These are phyloP conservation scores for Crotalus horridus DNA, from an alignment of 2,113 vertebrate genomes.

Conservation along the genomic window DNA sequence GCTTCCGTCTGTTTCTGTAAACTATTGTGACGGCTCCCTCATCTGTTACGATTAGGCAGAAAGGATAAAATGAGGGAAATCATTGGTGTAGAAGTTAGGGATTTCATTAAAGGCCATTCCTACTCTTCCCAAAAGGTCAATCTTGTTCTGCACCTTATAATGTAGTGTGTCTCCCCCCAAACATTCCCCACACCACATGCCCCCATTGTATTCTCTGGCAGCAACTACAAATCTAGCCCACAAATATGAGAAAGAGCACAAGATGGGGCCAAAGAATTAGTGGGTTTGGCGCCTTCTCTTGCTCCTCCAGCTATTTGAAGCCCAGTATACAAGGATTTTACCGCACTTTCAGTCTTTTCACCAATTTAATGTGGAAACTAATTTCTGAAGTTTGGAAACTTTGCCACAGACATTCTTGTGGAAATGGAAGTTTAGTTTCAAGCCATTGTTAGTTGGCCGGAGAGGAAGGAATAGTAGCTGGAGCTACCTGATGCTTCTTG, in stretches of 20 bases:
- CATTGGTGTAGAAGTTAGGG: neutral
- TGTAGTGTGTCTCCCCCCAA: neutral
- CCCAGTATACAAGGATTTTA: neutral
- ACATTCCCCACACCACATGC: neutral
- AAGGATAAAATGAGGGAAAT: neutral
- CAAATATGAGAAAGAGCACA: neutral
- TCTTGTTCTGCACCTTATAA: neutral
- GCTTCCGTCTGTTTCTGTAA: neutral
- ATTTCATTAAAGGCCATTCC: neutral
- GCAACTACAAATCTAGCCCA: neutral
- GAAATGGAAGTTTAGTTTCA: neutral
- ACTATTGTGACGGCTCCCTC: neutral
- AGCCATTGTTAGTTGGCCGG: neutral
- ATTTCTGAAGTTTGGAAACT: neutral
- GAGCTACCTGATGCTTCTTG: neutral
- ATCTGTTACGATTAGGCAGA: too few relatives aligned
- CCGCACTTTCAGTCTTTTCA: neutral
- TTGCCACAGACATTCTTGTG: neutral
- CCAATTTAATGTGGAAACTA: neutral
- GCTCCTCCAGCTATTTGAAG: neutral
- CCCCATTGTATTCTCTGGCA: neutral
- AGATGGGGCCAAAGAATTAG: neutral
- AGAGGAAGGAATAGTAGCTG: neutral
- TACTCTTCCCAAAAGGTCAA: neutral
- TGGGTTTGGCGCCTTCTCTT: neutral